Evolutionary conservation across 2,888 invertebrate species (phyloP).

Genomic region (Diadegma fenestrale): DNA sequence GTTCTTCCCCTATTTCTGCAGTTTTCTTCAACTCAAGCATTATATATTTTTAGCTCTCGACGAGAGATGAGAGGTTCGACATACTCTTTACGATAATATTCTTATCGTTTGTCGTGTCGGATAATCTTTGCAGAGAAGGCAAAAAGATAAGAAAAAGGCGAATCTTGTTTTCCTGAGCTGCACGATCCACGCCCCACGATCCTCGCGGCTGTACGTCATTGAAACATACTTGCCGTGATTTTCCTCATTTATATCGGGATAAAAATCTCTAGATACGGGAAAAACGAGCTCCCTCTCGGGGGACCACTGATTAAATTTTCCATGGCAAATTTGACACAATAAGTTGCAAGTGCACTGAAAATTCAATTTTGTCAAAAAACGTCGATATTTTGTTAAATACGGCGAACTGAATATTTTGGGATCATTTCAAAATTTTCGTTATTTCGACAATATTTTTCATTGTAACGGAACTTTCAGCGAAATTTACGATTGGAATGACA

Average conservation of each 20-base stretch:
- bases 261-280: not conserved
- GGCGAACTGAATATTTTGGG: too few relatives aligned
- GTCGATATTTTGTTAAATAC: too few relatives aligned
- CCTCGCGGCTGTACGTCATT: not conserved
- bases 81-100: slow-evolving; percentile 37
- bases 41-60: slow-evolving; percentile 62
- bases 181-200: not conserved
- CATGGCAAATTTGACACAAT: too few relatives aligned
- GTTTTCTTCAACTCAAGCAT: slow-evolving; percentile 54
- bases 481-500: too few relatives aligned
- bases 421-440: too few relatives aligned
- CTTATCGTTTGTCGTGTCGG: slow-evolving; percentile 1
- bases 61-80: slow-evolving; percentile 43
- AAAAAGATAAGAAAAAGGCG: not conserved
- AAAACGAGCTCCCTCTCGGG: not conserved
- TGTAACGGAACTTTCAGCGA: too few relatives aligned
- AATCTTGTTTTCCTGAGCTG: slow-evolving; percentile 12
- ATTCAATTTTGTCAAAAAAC: too few relatives aligned
- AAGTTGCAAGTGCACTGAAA: too few relatives aligned
- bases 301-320: too few relatives aligned
- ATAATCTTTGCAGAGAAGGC: slow-evolving; percentile 33
- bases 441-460: too few relatives aligned
- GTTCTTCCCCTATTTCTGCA: slow-evolving; percentile 26
- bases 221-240: not conserved
- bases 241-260: not conserved